Base-by-base conservation (phyloP, 2,113 vertebrate species). In the Pristiophorus japonicus region DNA sequence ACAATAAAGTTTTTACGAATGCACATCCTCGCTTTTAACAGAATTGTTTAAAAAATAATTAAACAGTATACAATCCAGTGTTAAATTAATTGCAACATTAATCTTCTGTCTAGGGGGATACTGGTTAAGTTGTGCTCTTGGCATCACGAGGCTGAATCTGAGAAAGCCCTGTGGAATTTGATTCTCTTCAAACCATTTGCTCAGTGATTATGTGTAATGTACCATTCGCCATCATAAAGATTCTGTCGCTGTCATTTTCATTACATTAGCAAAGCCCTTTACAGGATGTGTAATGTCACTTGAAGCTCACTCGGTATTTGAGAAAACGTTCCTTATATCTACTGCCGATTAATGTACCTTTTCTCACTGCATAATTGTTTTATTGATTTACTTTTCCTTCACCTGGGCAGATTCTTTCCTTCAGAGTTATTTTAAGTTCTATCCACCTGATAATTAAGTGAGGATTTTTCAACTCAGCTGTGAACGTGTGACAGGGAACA, bases 321-420 rank as follows among this genome's bases (percentile, higher is more conserved):
- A 92, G 55, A 91, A 62, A 92, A 92, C 18, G 0, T 92, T 92
- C 63, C 55, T 62, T 38, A 92, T n/a, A 55, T 42, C 88, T 38
- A 20, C 59, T 22, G 34, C 38, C 63, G 55, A 92, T 92, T 92
- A 92, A 63, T 63, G n/a, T 63, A 63, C 14, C n/a, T n/a, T 27
- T 90, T 14, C 59, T 22, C 62, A n/a, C 30, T 38, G n/a, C 18
- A n/a, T 92, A 63, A 38, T n/a, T 34, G n/a, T 42, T 81, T 81
- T 81, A n/a, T 14, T 63, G 59, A 91, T 91, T 91, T 91, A 91
- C 5, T 91, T 91, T 91, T 91, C 59, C 62, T 63, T 92, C 88
- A 63, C 55, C 51, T 6, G 34, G 6, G 18, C 88, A 63, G 88
- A 20, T 38, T 20, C n/a, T 63, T 92, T 92, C 47, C 59, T 92